Evolutionary conservation across 2,888 invertebrate species (phyloP).

Genomic region (Patella depressa): DNA sequence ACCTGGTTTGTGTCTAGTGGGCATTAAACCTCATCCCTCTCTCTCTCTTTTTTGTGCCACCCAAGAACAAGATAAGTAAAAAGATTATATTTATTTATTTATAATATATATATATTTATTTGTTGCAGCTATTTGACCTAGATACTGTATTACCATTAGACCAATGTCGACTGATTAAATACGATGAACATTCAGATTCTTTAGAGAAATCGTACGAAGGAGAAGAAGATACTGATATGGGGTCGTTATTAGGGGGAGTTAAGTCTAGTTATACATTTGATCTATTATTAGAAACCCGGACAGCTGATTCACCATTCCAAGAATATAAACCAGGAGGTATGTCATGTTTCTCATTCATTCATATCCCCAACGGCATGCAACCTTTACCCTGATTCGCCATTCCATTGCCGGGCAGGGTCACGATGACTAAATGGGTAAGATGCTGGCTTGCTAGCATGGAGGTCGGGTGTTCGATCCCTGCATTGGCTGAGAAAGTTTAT

Average conservation of each 20-base stretch:
- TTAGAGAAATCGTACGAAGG: conserved; percentile 80
- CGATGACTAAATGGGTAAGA: no score
- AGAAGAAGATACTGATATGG: conserved; percentile 73
- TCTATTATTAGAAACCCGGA: conserved; percentile 79
- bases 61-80: background rate
- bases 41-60: no score
- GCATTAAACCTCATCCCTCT: no score
- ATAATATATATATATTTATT: background rate
- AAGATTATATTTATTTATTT: background rate
- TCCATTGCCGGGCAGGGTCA: background rate
- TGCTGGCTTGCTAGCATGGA: no score
- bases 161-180: conserved; percentile 81
- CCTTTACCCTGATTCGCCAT: background rate
- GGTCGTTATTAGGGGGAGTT: conserved; percentile 73
- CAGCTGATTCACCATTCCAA: conserved; percentile 77
- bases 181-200: conserved; percentile 77
- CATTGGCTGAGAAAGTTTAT: no score
- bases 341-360: conserved; percentile 9
- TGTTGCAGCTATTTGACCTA: conserved; percentile 75
- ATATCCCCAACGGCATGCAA: background rate
- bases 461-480: no score
- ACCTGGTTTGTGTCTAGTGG: no score
- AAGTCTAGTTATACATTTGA: conserved; percentile 74
- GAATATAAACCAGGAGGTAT: conserved; percentile 78
- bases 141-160: conserved; percentile 77